Percentiles rank a stretch among this genome's conserved stretches.
Evolutionary conservation across 2,888 invertebrate genomes (phyloP).

Genomic region (Leptopilina myrica): DNA sequence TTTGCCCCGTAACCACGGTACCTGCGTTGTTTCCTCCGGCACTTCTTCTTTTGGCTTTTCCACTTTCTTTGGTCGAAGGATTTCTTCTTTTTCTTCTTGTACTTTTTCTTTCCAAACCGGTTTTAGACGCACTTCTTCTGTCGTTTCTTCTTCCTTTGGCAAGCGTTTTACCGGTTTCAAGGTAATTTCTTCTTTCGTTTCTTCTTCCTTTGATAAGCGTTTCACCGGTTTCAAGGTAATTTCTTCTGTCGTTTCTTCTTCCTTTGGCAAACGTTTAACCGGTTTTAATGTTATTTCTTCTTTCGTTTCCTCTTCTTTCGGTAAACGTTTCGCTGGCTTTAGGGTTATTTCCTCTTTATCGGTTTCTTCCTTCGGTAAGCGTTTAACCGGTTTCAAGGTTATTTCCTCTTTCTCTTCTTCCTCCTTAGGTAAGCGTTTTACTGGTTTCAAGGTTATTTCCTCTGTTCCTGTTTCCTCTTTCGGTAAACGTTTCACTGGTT

Average conservation of each 20-base stretch:
- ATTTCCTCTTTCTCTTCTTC: constrained; percentile 73
- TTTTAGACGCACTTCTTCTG: constrained; percentile 49
- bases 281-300: constrained; percentile 62
- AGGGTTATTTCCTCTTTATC: constrained; percentile 55
- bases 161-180: constrained; percentile 41
- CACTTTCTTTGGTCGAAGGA: constrained; percentile 13
- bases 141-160: constrained; percentile 53
- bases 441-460: constrained; percentile 47
- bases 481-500: constrained; percentile 53
- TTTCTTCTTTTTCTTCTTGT: constrained; percentile 44
- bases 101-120: constrained; percentile 36
- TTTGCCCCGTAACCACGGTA: constrained; percentile 66
- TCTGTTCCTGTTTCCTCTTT: constrained; percentile 45
- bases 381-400: constrained; percentile 52
- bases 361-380: constrained; percentile 57
- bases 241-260: constrained; percentile 62
- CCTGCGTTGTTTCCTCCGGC: constrained; percentile 62
- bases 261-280: constrained; percentile 8
- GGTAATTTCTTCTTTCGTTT: constrained; percentile 48
- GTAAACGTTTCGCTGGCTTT: constrained; percentile 36
- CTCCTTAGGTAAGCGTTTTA: constrained; percentile 63
- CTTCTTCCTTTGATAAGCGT: constrained; percentile 34
- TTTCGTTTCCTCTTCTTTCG: constrained; percentile 75
- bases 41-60: constrained; percentile 61
- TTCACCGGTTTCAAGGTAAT: constrained; percentile 30